Conservation (phyloP, 2,888 invertebrate genomes). For the Darwinula stevensoni region DNA sequence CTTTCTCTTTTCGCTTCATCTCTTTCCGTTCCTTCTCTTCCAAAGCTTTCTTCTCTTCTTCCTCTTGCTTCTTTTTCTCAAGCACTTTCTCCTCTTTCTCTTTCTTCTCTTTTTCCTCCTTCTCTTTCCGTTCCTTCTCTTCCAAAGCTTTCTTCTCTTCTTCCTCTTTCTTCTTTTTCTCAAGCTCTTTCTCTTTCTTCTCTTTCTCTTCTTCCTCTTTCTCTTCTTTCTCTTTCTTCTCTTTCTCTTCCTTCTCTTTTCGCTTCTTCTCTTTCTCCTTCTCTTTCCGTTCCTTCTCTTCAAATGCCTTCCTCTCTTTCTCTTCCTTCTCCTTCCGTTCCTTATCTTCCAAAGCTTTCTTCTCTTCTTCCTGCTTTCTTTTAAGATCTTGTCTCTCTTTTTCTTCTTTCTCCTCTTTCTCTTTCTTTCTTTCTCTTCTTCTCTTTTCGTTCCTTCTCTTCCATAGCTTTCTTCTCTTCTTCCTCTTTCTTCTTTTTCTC, state of each 20-base stretch:
- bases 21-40: not conserved
- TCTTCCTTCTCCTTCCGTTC: too few relatives aligned
- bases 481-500: slow-evolving; percentile 8
- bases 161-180: slow-evolving; percentile 10
- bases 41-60: not conserved
- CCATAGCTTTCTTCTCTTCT: slow-evolving; percentile 9
- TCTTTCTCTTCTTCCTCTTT: slow-evolving; percentile 8
- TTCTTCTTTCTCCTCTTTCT: slow-evolving; percentile 5
- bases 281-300: too few relatives aligned
- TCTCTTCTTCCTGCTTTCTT: slow-evolving; percentile 11
- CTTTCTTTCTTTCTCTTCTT: slow-evolving; percentile 7
- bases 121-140: slow-evolving; percentile 9
- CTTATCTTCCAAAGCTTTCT: too few relatives aligned
- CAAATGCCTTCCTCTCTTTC: too few relatives aligned
- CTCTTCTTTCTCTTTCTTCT: slow-evolving; percentile 15
- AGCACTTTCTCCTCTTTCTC: slow-evolving; percentile 4
- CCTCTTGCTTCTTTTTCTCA: not conserved
- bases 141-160: slow-evolving; percentile 10
- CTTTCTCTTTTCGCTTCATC: slow-evolving; percentile 5
- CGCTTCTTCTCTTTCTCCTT: too few relatives aligned
- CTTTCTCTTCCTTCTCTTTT: too few relatives aligned
- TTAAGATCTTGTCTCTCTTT: slow-evolving; percentile 6
- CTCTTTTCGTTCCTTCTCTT: slow-evolving; percentile 8
- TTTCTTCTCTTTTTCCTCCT: slow-evolving; percentile 4
- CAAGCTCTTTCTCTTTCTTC: slow-evolving; percentile 11